phyloP scores from a whole-genome alignment of 2,888 invertebrate species.

The Scaptodrosophila latifasciaeformis region DNA sequence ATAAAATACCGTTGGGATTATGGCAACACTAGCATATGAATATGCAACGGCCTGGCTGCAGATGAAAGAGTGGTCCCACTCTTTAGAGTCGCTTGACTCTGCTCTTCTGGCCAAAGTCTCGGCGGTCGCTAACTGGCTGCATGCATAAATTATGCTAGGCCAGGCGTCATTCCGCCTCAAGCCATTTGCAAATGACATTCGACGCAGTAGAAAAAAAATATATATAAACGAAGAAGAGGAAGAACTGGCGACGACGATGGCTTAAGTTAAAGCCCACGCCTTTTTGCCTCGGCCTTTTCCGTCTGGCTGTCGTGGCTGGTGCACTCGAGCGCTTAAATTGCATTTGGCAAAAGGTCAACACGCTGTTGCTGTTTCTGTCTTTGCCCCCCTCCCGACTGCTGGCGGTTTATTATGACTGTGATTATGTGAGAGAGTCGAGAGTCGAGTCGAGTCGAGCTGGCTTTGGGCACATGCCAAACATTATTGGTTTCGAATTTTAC shows the following conservation, averaged over 20 bases:
- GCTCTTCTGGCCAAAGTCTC: slow-evolving; percentile 14
- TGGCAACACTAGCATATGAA: slow-evolving; percentile 22
- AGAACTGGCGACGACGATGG: not conserved
- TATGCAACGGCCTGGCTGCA: no score
- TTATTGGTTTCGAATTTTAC: no score
- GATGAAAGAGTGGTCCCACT: not conserved
- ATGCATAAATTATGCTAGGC: slow-evolving; percentile 58
- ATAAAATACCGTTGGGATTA: slow-evolving; percentile 66
- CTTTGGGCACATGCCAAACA: no score
- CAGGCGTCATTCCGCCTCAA: slow-evolving; percentile 18
- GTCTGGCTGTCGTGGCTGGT: slow-evolving; percentile 6
- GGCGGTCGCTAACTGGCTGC: slow-evolving; percentile 28
- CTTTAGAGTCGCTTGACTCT: slow-evolving; percentile 33
- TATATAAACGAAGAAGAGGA: not conserved
- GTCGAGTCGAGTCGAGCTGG: no score
- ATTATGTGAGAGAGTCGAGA: no score
- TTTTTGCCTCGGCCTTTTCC: slow-evolving; percentile 7
- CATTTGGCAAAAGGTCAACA: slow-evolving; percentile 45
- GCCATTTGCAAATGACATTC: slow-evolving; percentile 62
- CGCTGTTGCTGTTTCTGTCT: slow-evolving; percentile 5
- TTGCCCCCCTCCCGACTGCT: no score
- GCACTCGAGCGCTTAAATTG: slow-evolving; percentile 27
- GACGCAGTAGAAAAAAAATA: slow-evolving; percentile 20
- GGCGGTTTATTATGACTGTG: no score
- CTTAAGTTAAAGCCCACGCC: slow-evolving; percentile 34